phyloP scores from a whole-genome alignment of 2,113 vertebrate species.

The Lophius piscatorius region DNA sequence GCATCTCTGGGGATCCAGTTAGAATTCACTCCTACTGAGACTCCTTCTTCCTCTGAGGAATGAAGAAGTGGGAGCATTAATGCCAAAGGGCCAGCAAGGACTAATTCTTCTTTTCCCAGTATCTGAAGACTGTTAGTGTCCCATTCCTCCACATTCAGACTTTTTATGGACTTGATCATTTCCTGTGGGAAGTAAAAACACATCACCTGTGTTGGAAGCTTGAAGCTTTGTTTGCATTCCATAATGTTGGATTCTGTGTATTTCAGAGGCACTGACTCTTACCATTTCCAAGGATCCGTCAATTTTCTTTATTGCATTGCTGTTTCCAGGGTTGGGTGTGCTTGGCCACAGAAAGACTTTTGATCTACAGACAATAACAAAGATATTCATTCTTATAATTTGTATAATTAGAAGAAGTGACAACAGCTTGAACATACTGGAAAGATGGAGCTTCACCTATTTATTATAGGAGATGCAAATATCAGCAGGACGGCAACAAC shows the following conservation, averaged over 20 bases:
- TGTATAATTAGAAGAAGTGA: accelerated
- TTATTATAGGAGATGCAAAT: conserved; percentile 42
- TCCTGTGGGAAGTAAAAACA: conserved; percentile 44
- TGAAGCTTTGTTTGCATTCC: no score
- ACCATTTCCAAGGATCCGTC: conserved; percentile 58
- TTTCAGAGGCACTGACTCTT: background rate
- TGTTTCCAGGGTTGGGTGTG: conserved; percentile 83
- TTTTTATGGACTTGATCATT: conserved; percentile 45
- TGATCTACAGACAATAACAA: conserved; percentile 8
- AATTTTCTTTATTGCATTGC: conserved; percentile 80
- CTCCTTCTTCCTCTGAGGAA: background rate
- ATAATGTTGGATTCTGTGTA: no score
- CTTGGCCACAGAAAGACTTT: conserved; percentile 76
- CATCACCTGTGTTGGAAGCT: no score
- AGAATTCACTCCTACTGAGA: background rate
- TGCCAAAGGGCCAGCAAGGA: background rate
- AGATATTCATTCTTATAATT: no score
- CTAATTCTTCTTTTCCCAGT: conserved; percentile 48
- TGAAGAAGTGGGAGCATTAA: background rate
- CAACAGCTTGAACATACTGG: background rate
- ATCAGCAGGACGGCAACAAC: conserved; percentile 33
- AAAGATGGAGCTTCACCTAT: conserved; percentile 59
- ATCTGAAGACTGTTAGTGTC: conserved; percentile 73
- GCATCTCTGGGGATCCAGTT: conserved; percentile 10
- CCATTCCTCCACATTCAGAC: conserved; percentile 54